Percentiles rank a stretch among this genome's conserved stretches.
Evolutionary conservation across 2,888 invertebrate species (phyloP).

Genomic region (Drymonia ruficornis): DNA sequence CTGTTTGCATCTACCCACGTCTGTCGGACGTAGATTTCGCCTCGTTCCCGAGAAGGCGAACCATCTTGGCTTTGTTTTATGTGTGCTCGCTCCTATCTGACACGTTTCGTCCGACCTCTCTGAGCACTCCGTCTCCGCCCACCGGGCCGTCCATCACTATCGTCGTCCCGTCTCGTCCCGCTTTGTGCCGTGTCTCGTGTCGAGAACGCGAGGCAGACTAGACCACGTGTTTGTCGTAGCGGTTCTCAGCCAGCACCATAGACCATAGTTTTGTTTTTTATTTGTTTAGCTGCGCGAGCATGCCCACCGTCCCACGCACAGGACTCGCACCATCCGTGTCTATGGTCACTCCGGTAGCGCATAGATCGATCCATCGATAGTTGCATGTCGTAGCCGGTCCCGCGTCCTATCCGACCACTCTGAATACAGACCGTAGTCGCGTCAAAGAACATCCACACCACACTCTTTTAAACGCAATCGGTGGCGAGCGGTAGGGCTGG

Average conservation of each 20-base stretch:
- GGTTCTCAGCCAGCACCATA: slow-evolving; percentile 54
- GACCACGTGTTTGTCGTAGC: slow-evolving; percentile 45
- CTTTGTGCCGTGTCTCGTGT: slow-evolving; percentile 50
- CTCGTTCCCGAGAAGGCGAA: slow-evolving; percentile 30
- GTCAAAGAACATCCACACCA: slow-evolving; percentile 72
- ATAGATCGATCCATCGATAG: slow-evolving; percentile 43
- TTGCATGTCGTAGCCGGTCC: slow-evolving; percentile 53
- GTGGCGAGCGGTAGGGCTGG: slow-evolving; percentile 26
- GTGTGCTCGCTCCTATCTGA: slow-evolving; percentile 38
- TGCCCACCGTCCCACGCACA: slow-evolving; percentile 38
- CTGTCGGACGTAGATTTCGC: slow-evolving; percentile 43
- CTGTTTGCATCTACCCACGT: slow-evolving; percentile 68
- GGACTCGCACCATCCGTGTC: slow-evolving; percentile 23
- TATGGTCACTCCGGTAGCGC: slow-evolving; percentile 32
- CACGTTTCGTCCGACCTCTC: slow-evolving; percentile 51
- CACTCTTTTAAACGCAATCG: slow-evolving; percentile 59
- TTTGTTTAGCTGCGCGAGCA: slow-evolving; percentile 47
- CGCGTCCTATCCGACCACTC: slow-evolving; percentile 49
- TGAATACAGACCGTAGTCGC: slow-evolving; percentile 63
- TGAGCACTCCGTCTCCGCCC: slow-evolving; percentile 41
- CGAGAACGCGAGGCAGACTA: slow-evolving; percentile 45
- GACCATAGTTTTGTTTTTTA: slow-evolving; percentile 42
- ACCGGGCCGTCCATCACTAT: slow-evolving; percentile 29
- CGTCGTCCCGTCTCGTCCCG: slow-evolving; percentile 46
- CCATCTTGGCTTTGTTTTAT: slow-evolving; percentile 28